Evolutionary conservation across 2,888 invertebrate species (phyloP).

Genomic region (Pristionchus arcanus): DNA sequence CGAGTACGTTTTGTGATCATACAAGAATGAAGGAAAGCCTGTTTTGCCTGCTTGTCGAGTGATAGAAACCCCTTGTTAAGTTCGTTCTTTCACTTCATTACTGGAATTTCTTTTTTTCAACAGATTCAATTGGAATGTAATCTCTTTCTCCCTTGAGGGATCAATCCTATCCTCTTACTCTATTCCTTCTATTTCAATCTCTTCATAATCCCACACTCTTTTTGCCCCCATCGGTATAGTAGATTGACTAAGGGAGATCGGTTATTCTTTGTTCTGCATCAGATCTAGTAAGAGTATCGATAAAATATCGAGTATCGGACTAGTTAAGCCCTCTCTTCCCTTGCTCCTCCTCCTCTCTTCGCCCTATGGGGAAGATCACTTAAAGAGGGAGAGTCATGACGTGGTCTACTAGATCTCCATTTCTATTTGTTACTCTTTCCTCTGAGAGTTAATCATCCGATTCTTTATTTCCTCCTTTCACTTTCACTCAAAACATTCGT

Average conservation of each 20-base stretch:
- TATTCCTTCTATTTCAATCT: not conserved
- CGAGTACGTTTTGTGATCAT: not conserved
- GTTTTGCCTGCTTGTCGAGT: not conserved
- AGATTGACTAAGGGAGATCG: conserved; percentile 33
- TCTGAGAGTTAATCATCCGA: not conserved
- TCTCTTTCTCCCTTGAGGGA: not conserved
- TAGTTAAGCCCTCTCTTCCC: not conserved
- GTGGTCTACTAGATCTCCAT: conserved; percentile 11
- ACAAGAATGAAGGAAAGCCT: not conserved
- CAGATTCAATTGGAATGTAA: not conserved
- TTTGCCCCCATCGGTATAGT: not conserved
- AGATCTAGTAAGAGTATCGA: conserved; percentile 28
- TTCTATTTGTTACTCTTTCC: conserved; percentile 36
- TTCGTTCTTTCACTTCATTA: not conserved
- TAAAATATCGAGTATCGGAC: conserved; percentile 26
- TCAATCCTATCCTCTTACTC: not conserved
- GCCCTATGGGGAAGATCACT: conserved; percentile 34
- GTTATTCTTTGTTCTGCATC: conserved; percentile 25
- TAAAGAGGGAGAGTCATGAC: conserved; percentile 33
- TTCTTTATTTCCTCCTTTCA: not conserved
- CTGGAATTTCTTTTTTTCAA: not conserved
- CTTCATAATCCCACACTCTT: conserved; percentile 4
- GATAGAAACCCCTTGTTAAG: conserved; percentile 17
- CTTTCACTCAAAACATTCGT: not conserved
- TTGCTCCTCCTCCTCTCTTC: not conserved